phyloP scores from a whole-genome alignment of 2,113 vertebrate genomes.

The Excalfactoria chinensis region DNA sequence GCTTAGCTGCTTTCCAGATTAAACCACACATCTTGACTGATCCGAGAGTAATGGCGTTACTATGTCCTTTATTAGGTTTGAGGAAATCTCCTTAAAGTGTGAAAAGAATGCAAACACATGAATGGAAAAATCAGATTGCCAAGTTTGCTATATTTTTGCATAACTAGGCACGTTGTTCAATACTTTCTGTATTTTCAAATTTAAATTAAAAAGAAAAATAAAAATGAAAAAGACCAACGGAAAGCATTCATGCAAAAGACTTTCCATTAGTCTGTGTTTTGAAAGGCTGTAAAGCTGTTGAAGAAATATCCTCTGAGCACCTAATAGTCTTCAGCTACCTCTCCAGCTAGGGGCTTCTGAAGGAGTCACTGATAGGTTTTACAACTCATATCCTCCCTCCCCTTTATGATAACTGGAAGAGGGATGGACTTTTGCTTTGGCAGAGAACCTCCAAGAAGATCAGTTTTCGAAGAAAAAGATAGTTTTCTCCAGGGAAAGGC shows the following conservation, averaged over 20 bases:
- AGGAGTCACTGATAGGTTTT: fast-evolving
- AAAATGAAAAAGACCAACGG: not conserved
- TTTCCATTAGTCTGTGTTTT: not conserved
- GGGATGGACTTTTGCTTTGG: not conserved
- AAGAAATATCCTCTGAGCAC: not conserved
- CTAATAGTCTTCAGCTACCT: not conserved
- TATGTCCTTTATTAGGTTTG: not conserved
- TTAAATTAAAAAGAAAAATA: not conserved
- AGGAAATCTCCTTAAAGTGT: not conserved
- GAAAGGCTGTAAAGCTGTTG: not conserved
- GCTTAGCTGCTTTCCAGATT: not conserved
- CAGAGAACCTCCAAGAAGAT: not conserved
- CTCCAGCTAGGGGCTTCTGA: not conserved
- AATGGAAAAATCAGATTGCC: not conserved
- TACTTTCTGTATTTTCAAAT: not conserved
- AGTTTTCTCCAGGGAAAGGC: not conserved
- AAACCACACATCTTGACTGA: not conserved
- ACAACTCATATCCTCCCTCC: not conserved
- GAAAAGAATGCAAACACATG: not conserved
- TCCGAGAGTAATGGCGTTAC: not conserved
- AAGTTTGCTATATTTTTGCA: not conserved
- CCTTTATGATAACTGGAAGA: not conserved
- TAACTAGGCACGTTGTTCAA: not conserved
- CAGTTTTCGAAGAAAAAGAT: not conserved
- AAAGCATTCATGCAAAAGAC: not conserved